Conservation (phyloP, 2,113 vertebrate species). For the Anser brachyrhynchus region DNA sequence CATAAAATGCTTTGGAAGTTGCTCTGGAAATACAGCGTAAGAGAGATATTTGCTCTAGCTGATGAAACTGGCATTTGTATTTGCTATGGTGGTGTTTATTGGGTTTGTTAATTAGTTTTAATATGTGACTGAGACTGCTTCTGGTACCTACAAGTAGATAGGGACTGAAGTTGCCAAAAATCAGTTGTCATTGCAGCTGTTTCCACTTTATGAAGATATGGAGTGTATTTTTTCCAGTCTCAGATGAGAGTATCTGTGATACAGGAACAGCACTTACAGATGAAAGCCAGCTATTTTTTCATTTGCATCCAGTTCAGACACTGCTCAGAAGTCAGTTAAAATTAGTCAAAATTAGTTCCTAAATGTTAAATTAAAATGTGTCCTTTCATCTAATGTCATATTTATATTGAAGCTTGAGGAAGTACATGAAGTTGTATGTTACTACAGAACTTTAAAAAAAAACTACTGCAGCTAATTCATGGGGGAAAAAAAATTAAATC, state of each 20-base stretch:
- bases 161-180: constrained; percentile 44
- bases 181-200: constrained; percentile 51
- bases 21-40: not conserved
- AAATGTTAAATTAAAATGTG: constrained; percentile 66
- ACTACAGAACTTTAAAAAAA: not conserved
- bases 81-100: constrained; percentile 10
- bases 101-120: constrained; percentile 50
- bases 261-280: constrained; percentile 42
- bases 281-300: constrained; percentile 46
- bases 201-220: constrained; percentile 47
- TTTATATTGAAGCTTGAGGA: constrained; percentile 22
- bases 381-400: constrained; percentile 67
- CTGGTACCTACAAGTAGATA: constrained; percentile 9
- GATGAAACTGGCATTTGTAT: constrained; percentile 20
- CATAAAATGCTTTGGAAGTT: not conserved
- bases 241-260: not conserved
- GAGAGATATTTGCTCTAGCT: not conserved
- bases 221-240: constrained; percentile 23
- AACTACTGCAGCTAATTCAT: constrained; percentile 9
- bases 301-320: constrained; percentile 65
- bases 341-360: constrained; percentile 43
- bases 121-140: not conserved
- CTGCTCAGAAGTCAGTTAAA: constrained; percentile 47
- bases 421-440: not conserved
- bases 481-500: not conserved